Conservation (phyloP, 2,888 invertebrate species). For the Nomada flava region DNA sequence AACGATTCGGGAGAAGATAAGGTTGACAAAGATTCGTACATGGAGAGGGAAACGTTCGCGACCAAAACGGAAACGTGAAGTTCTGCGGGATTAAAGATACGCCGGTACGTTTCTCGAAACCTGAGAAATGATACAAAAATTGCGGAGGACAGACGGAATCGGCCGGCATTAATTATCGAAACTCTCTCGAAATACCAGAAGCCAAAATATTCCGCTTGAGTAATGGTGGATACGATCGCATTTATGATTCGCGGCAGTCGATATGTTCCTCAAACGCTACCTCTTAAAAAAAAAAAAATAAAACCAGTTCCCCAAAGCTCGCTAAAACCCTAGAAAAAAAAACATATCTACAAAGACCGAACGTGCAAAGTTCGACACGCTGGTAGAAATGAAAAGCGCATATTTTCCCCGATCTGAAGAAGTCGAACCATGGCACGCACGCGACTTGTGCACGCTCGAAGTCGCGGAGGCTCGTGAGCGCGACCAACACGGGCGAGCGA, state of each 20-base stretch:
- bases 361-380: not conserved
- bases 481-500: not conserved
- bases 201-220: constrained; percentile 33
- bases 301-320: not conserved
- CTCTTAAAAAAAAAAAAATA: not conserved
- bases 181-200: constrained; percentile 33
- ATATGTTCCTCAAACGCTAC: constrained; percentile 2
- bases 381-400: not conserved
- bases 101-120: constrained; percentile 34
- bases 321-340: not conserved
- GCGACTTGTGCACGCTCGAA: constrained; percentile 40
- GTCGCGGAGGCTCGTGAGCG: constrained; percentile 1
- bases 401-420: not conserved
- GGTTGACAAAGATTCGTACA: constrained; percentile 12
- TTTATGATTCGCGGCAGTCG: not conserved
- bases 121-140: constrained; percentile 50
- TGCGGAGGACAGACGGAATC: constrained; percentile 37
- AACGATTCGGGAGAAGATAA: not conserved
- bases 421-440: constrained; percentile 23
- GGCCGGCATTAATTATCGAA: constrained; percentile 48
- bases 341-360: not conserved
- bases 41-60: constrained; percentile 20
- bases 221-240: not conserved
- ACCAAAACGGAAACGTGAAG: constrained; percentile 8
- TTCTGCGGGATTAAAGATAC: constrained; percentile 39